A percentile compares a stretch with the other conserved stretches of the same genome.
These are phyloP conservation scores for Buceros bicornis DNA, from an alignment of 2,797 vertebrate genomes.

Conservation along the genomic window DNA sequence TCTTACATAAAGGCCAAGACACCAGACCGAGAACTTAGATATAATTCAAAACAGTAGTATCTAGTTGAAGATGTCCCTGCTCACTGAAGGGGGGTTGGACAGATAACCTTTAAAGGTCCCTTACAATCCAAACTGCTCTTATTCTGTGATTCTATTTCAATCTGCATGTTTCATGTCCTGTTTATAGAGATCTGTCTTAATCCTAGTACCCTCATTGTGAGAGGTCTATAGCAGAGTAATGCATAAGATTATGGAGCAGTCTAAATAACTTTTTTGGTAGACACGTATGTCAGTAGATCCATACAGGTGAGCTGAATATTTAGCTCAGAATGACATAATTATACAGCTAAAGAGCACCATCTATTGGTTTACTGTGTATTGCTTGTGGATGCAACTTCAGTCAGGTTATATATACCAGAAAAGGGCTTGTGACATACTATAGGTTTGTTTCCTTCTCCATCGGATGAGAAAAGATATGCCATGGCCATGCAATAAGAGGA, in stretches of 20 bases:
- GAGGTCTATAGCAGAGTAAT: not conserved
- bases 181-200: not conserved
- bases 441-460: not conserved
- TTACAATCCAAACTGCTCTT: not conserved
- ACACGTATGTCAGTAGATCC: not conserved
- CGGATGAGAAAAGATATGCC: not conserved
- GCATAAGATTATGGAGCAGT: not conserved
- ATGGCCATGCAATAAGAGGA: not conserved
- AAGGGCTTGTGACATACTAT: not conserved
- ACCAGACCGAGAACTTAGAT: not conserved
- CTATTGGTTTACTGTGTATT: not conserved
- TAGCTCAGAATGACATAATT: constrained; percentile 1
- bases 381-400: not conserved
- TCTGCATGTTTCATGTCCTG: not conserved
- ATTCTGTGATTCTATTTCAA: not conserved
- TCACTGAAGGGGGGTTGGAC: too few species aligned
- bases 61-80: not conserved
- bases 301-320: not conserved
- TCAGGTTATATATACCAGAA: not conserved
- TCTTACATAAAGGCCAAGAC: not conserved
- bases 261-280: not conserved
- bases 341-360: constrained; percentile 64
- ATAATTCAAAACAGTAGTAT: not conserved
- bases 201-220: not conserved
- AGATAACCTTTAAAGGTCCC: not conserved